A percentile compares a stretch with the other conserved stretches of the same genome.
Evolutionary conservation across 2,113 vertebrate species (phyloP).

Genomic region (Malaclemys terrapin): DNA sequence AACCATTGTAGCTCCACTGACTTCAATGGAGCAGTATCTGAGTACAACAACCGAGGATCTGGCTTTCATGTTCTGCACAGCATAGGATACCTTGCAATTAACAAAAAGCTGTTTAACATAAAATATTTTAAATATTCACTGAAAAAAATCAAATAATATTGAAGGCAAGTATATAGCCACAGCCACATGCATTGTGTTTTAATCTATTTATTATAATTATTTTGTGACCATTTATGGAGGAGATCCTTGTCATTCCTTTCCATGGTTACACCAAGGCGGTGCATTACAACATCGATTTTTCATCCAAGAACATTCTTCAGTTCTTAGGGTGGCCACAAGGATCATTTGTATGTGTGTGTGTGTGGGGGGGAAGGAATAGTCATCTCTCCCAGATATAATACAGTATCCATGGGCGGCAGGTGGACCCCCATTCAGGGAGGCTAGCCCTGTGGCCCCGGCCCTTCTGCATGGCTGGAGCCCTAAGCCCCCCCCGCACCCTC

Average conservation of each 20-base stretch:
- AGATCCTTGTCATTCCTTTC: neutral
- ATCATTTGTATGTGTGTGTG: neutral
- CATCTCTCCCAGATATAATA: neutral
- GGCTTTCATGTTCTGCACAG: neutral
- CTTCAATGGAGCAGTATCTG: neutral
- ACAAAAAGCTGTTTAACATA: neutral
- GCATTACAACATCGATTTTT: conserved; percentile 10
- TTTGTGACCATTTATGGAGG: neutral
- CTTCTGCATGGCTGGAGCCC: no score
- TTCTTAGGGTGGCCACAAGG: neutral
- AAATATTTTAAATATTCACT: neutral
- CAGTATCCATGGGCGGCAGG: neutral
- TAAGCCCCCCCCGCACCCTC: no score
- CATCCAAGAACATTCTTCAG: neutral
- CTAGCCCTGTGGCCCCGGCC: no score
- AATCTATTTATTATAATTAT: neutral
- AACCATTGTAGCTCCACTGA: neutral
- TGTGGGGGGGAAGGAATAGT: no score
- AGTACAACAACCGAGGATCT: neutral
- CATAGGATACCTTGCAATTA: neutral
- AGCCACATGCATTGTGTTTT: neutral
- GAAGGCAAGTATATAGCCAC: neutral
- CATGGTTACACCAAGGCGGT: neutral
- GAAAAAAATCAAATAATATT: conserved; percentile 17
- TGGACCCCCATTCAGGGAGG: no score